Percentiles rank a stretch among this genome's conserved stretches.
Conservation (phyloP, 2,888 invertebrate genomes). For the Acrobasis consociella region DNA sequence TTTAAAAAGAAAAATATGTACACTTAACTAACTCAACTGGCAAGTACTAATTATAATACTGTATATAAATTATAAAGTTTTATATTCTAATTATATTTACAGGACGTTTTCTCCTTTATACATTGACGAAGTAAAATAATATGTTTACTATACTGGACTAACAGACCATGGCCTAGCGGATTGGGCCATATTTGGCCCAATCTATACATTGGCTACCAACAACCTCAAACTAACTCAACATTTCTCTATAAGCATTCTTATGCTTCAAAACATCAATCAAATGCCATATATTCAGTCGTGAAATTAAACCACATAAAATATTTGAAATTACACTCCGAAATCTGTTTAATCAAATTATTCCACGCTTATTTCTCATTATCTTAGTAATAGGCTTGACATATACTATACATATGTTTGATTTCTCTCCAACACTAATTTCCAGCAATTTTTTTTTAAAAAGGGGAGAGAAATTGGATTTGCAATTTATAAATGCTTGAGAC, state of each 20-base stretch:
- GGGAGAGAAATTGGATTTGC: too few relatives aligned
- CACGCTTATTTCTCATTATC: too few relatives aligned
- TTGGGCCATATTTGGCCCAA: not conserved
- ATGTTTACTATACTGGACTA: conserved; percentile 16
- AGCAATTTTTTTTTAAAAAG: too few relatives aligned
- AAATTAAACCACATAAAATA: not conserved
- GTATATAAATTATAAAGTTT: conserved; percentile 69
- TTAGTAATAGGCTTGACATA: too few relatives aligned
- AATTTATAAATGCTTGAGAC: too few relatives aligned
- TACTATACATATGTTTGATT: too few relatives aligned
- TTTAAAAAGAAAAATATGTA: conserved; percentile 55
- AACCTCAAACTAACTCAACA: conserved; percentile 2
- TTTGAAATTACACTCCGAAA: conserved; percentile 6
- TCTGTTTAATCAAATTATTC: too few relatives aligned
- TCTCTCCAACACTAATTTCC: too few relatives aligned
- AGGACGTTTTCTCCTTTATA: conserved; percentile 31
- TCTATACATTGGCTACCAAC: conserved; percentile 17
- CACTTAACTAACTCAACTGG: conserved; percentile 67
- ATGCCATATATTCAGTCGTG: conserved; percentile 20
- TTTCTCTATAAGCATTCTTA: conserved; percentile 7
- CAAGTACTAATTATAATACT: conserved; percentile 78
- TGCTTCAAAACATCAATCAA: conserved; percentile 15
- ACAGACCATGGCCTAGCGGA: conserved; percentile 1
- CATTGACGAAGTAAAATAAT: conserved; percentile 28
- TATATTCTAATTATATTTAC: conserved; percentile 52